phyloP scores from a whole-genome alignment of 2,797 vertebrate species.

The Euthynnus affinis region DNA sequence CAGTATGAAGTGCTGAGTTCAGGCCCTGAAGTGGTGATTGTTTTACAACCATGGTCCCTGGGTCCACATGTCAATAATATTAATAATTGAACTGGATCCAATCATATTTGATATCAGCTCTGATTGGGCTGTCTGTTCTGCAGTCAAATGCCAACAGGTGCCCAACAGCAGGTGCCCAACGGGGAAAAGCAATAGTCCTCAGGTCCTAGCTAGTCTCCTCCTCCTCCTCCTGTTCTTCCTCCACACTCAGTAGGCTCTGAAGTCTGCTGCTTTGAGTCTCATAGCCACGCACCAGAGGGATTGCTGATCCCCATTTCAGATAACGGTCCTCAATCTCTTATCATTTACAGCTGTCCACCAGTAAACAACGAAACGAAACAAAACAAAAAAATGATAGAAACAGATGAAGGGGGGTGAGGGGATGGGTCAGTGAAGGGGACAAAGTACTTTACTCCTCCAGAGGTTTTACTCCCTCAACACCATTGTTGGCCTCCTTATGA shows the following conservation, averaged over 20 bases:
- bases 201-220: conserved; percentile 41
- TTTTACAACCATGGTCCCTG: no score
- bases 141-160: conserved; percentile 36
- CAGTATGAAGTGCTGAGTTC: no score
- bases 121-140: neutral
- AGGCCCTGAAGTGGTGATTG: no score
- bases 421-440: conserved; percentile 57
- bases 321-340: conserved; percentile 86
- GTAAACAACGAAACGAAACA: conserved; percentile 88
- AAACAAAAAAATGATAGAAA: conserved; percentile 83
- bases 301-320: conserved; percentile 89
- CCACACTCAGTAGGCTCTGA: conserved; percentile 62
- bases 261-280: conserved; percentile 81
- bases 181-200: conserved; percentile 32
- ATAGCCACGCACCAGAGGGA: conserved; percentile 84
- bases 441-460: conserved; percentile 66
- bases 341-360: conserved; percentile 88
- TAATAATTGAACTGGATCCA: no score
- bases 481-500: conserved; percentile 62
- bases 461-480: conserved; percentile 65
- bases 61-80: no score
- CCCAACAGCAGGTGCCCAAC: conserved; percentile 16
- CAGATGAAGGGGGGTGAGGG: conserved; percentile 55
- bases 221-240: conserved; percentile 59
- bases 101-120: no score